phyloP scores from a whole-genome alignment of 2,888 invertebrate species.

The Oligia latruncula region DNA sequence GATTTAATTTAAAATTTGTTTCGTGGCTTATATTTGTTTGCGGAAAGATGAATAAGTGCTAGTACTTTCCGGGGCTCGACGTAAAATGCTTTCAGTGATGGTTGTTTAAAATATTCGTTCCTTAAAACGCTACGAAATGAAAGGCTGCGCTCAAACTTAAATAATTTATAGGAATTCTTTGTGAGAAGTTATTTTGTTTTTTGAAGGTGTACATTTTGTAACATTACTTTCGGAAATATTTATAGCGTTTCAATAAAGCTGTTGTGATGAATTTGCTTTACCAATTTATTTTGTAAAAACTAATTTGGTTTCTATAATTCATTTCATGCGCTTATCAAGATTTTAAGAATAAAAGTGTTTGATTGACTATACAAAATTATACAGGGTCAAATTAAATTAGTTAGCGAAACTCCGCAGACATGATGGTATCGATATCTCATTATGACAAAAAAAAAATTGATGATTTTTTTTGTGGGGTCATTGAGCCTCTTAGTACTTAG shows the following conservation, averaged over 20 bases:
- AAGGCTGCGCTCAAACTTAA: constrained; percentile 59
- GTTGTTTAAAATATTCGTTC: constrained; percentile 63
- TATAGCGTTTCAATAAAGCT: constrained; percentile 15
- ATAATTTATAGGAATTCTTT: constrained; percentile 62
- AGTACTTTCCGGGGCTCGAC: constrained; percentile 63
- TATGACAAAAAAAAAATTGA: too few relatives aligned
- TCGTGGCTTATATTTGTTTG: constrained; percentile 79
- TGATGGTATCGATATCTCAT: too few relatives aligned
- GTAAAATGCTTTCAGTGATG: constrained; percentile 64
- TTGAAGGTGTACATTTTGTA: constrained; percentile 36
- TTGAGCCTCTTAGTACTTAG: too few relatives aligned
- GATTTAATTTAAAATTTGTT: constrained; percentile 86
- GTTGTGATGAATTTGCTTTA: constrained; percentile 5
- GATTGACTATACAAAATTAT: not conserved
- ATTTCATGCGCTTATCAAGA: not conserved
- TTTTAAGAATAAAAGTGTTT: not conserved
- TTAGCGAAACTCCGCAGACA: too few relatives aligned
- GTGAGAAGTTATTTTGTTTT: constrained; percentile 45
- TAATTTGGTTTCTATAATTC: not conserved
- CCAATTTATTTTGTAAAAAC: not conserved
- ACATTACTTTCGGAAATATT: constrained; percentile 12
- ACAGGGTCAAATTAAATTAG: too few relatives aligned
- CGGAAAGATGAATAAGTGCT: constrained; percentile 71
- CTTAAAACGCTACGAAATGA: constrained; percentile 63
- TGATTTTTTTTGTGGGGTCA: too few relatives aligned